Conservation (phyloP, 53 echinoderm and acorn worm genomes). For the Apostichopus leukothele region DNA sequence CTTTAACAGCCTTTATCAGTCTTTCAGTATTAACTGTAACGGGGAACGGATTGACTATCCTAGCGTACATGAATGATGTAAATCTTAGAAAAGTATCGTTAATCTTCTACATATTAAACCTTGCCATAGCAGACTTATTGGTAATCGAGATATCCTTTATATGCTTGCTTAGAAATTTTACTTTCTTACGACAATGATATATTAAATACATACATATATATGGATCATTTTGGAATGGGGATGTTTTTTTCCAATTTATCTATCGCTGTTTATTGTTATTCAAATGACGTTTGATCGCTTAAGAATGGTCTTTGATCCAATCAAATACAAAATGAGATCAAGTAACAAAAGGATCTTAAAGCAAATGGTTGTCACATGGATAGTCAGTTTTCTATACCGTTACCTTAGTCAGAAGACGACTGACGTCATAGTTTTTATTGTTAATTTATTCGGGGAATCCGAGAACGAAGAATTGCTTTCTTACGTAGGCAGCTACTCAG, state of each 20-base stretch:
- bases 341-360: neutral
- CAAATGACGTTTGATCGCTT: neutral
- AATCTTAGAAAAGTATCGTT: neutral
- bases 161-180: neutral
- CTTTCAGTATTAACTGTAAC: neutral
- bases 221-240: neutral
- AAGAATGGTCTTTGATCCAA: neutral
- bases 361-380: neutral
- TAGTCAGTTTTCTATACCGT: neutral
- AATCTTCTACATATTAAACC: neutral
- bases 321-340: neutral
- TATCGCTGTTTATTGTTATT: neutral
- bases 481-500: neutral
- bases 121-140: constrained; percentile 21
- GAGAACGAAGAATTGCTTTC: neutral
- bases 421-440: neutral
- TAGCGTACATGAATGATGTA: neutral
- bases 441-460: neutral
- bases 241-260: neutral
- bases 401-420: neutral
- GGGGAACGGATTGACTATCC: neutral
- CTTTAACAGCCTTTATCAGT: no score
- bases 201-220: neutral
- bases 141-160: neutral
- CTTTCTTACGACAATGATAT: neutral